Conservation (phyloP, 2,797 vertebrate species). For the Sebastes miniatus region DNA sequence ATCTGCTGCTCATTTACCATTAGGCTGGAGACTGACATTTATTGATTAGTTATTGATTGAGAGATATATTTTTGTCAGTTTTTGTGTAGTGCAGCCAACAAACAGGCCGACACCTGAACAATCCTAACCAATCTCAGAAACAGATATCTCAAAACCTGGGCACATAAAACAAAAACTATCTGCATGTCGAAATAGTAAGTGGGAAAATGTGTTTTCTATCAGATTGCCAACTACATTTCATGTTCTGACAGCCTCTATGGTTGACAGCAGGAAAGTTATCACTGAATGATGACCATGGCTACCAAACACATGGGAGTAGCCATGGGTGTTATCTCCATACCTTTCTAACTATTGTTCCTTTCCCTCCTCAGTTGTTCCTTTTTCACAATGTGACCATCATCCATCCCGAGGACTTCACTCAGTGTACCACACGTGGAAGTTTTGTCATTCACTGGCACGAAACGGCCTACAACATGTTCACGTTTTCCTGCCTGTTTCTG, state of each 20-base stretch:
- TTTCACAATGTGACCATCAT: slow-evolving; percentile 85
- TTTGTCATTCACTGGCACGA: slow-evolving; percentile 87
- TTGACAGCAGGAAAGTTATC: neutral
- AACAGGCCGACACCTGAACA: neutral
- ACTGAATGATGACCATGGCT: neutral
- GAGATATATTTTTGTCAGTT: neutral
- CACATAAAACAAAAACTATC: neutral
- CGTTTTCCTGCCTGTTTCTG: slow-evolving; percentile 88
- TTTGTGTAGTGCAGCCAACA: neutral
- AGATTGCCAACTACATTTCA: neutral
- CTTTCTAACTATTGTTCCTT: neutral
- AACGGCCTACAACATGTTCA: slow-evolving; percentile 90
- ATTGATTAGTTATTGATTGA: neutral
- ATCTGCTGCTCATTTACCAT: neutral
- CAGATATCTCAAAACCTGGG: neutral
- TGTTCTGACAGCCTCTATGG: neutral
- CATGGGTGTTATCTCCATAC: neutral
- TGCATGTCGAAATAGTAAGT: neutral
- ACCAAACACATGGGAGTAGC: neutral
- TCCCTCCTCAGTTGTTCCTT: slow-evolving; percentile 81
- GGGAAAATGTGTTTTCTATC: too few species aligned
- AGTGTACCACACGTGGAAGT: slow-evolving; percentile 88
- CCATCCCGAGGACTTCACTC: slow-evolving; percentile 85
- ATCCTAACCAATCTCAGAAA: neutral
- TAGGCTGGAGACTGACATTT: neutral